Conservation (phyloP, 2,113 vertebrate species). For the Stomatorhinus ivindoensis region DNA sequence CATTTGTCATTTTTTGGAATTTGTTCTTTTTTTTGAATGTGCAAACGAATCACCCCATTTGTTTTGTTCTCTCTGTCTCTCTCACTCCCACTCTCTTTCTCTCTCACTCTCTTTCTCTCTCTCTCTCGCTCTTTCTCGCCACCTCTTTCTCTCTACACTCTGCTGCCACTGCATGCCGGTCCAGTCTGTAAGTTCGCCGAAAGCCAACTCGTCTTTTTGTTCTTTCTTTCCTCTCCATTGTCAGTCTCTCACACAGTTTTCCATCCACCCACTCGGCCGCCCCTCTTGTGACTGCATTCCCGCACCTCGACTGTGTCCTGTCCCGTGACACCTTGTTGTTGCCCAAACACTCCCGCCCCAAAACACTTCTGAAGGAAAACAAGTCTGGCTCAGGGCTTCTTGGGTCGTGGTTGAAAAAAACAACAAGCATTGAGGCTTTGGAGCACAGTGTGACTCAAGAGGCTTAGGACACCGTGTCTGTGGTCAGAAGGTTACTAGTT, state of each 20-base stretch:
- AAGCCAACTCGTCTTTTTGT: conserved; percentile 12
- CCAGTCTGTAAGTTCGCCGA: conserved; percentile 82
- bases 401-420: neutral
- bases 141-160: neutral
- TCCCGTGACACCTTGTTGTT: neutral
- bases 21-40: conserved; percentile 27
- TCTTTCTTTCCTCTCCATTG: neutral
- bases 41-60: conserved; percentile 19
- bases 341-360: neutral
- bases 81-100: conserved; percentile 23
- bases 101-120: conserved; percentile 39
- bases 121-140: conserved; percentile 2
- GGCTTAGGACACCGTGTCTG: neutral
- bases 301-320: conserved; percentile 9
- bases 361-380: neutral
- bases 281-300: conserved; percentile 18
- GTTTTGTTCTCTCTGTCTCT: conserved; percentile 17
- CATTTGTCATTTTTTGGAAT: conserved; percentile 27
- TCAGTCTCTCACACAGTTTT: neutral
- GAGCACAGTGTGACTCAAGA: neutral
- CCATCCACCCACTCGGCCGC: neutral
- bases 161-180: conserved; percentile 56
- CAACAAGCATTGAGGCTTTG: neutral
- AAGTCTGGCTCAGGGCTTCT: neutral
- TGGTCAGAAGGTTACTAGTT: neutral